Base-by-base conservation (phyloP, 1,140 invertebrate species). In the Eulimnadia texana region DNA sequence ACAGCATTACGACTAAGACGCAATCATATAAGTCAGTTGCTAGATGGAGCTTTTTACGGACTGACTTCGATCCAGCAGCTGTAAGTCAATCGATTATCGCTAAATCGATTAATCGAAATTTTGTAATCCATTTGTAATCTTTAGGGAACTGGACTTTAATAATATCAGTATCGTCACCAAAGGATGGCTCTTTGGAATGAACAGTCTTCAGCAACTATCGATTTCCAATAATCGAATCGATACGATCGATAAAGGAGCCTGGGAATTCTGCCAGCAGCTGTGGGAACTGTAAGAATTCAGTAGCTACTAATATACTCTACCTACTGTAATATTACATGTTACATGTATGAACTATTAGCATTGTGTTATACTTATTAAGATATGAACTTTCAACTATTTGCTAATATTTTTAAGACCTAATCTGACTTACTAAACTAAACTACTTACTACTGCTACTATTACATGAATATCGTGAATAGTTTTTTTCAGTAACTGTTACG, bases 11-110 rank as follows among this genome's bases (percentile, higher is more conserved):
- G 84, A 69, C 74, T 96, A 22, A 83, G 84, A 68, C 79, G 82
- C 64, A 95, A 94, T 72, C 78, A 80, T 66, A 88, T 96, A 54
- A 74, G 77, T 24, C 77, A 76, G 63, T 76, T 94, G 51, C 79
- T 82, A 66, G 88, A 92, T 77, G 90, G 89, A 50, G 84, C 89
- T 23, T 94, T 96, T 75, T 92, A 82, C 78, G 86, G 85, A 52
- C 80, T 94, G 60, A 80, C 79, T 51, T 83, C 79, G 65, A 80
- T 90, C 62, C 79, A 80, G 68, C 77, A 79, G 60, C 76, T 88
- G 78, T 84, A 81, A 79, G 79, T 72, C 51, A 1, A 42, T 42
- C 33, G 33, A 42, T 42, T 42, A 42, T 50, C 16, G 49, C 16
- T 23, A 16, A 19, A n/a, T n/a, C n/a, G n/a, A n/a, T n/a, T n/a